phyloP scores from a whole-genome alignment of 1,140 invertebrate species.

The Chrysoperla carnea region DNA sequence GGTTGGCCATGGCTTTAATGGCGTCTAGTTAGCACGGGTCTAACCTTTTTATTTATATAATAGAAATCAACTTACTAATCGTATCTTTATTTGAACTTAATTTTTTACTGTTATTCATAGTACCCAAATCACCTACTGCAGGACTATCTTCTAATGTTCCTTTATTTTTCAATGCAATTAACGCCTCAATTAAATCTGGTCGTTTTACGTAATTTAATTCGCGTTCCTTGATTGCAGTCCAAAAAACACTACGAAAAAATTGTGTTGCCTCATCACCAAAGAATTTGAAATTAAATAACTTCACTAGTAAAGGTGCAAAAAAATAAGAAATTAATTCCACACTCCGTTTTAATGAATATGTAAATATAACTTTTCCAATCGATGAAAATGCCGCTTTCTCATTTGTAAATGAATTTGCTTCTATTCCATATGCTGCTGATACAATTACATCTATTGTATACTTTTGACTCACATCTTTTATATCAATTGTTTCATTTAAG shows the following conservation, averaged over 20 bases:
- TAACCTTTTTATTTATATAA: no score
- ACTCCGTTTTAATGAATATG: neutral
- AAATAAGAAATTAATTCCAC: conserved; percentile 7
- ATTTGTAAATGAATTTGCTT: conserved; percentile 30
- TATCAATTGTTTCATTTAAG: conserved; percentile 12
- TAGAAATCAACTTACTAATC: no score
- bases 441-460: conserved; percentile 39
- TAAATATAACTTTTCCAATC: conserved; percentile 16
- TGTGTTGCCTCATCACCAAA: conserved; percentile 6
- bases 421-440: conserved; percentile 35
- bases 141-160: neutral
- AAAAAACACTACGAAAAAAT: conserved; percentile 16
- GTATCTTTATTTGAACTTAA: no score
- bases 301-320: conserved; percentile 9
- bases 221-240: conserved; percentile 13
- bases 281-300: conserved; percentile 9
- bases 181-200: conserved; percentile 34
- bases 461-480: conserved; percentile 27
- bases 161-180: conserved; percentile 28
- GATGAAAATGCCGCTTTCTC: conserved; percentile 23
- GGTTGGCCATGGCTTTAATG: no score
- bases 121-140: no score
- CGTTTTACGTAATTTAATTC: conserved; percentile 17
- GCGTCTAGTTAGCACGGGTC: no score
- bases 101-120: no score